These are phyloP conservation scores for Urocyon cinereoargenteus DNA, from an alignment of 2,797 vertebrate genomes.

Conservation along the genomic window DNA sequence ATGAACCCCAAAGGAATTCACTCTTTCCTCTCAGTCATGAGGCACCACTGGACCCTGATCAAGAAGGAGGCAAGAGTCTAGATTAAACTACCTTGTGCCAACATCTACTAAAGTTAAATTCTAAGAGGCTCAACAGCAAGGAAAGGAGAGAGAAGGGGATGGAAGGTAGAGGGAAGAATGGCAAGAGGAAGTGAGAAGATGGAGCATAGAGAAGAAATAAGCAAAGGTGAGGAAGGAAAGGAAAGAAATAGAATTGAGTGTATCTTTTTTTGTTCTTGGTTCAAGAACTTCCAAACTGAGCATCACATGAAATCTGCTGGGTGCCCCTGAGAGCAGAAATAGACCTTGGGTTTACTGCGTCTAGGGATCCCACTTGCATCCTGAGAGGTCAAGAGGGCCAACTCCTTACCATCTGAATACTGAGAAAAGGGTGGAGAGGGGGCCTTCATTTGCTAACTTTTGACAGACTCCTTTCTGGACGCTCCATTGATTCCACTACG, in stretches of 20 bases:
- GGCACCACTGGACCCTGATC: background rate
- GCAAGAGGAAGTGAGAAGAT: background rate
- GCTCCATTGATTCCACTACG: background rate
- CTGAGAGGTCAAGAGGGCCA: background rate
- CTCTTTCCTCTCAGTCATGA: background rate
- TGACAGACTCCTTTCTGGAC: background rate
- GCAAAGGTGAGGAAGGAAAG: background rate
- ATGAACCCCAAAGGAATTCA: background rate
- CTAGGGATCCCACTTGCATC: background rate
- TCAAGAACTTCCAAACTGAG: conserved; percentile 53
- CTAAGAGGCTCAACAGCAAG: background rate
- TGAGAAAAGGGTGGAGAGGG: background rate
- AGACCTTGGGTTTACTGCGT: background rate
- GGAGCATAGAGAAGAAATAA: background rate
- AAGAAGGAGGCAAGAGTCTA: background rate
- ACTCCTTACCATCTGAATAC: background rate
- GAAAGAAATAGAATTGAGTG: background rate
- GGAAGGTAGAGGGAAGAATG: background rate
- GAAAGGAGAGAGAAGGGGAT: background rate
- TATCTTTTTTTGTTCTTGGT: background rate
- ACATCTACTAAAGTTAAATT: background rate
- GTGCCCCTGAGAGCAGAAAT: conserved; percentile 47
- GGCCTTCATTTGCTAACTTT: background rate
- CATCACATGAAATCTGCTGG: conserved; percentile 77
- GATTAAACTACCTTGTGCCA: background rate